A percentile compares a stretch with the other conserved stretches of the same genome.
Conservation (phyloP, 1,140 invertebrate genomes). For the Bicyclus anynana region DNA sequence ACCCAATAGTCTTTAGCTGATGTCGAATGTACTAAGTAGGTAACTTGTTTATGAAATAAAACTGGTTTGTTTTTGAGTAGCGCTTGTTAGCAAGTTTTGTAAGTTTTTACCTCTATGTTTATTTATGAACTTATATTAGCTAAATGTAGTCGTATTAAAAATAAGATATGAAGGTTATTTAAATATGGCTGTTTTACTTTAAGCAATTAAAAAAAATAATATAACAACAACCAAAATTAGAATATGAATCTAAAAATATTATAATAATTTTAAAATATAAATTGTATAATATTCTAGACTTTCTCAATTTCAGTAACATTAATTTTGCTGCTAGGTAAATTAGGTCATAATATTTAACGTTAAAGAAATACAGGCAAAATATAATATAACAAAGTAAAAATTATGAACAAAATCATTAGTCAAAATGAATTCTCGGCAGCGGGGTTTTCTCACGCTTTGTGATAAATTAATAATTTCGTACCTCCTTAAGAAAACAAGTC, state of each 20-base stretch:
- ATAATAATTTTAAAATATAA: too few relatives aligned
- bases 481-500: slow-evolving; percentile 26
- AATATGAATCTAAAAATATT: too few relatives aligned
- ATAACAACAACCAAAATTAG: too few relatives aligned
- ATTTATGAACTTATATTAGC: too few relatives aligned
- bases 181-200: too few relatives aligned
- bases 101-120: too few relatives aligned
- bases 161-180: too few relatives aligned
- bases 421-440: slow-evolving; percentile 24
- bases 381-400: slow-evolving; percentile 18
- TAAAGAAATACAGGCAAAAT: slow-evolving; percentile 25
- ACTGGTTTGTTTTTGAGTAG: too few relatives aligned
- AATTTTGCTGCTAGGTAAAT: background rate
- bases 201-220: too few relatives aligned
- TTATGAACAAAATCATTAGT: slow-evolving; percentile 24
- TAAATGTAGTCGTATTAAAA: too few relatives aligned
- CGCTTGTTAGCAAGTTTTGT: too few relatives aligned
- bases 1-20: slow-evolving; percentile 35
- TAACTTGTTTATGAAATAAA: background rate
- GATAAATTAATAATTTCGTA: slow-evolving; percentile 29
- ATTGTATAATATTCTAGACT: too few relatives aligned
- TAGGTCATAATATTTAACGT: background rate
- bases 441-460: slow-evolving; percentile 27
- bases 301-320: background rate
- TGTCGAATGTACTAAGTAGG: background rate